A percentile compares a stretch with the other conserved stretches of the same genome.
Evolutionary conservation across 1,140 invertebrate species (phyloP).

Genomic region (Neodiprion virginianus): DNA sequence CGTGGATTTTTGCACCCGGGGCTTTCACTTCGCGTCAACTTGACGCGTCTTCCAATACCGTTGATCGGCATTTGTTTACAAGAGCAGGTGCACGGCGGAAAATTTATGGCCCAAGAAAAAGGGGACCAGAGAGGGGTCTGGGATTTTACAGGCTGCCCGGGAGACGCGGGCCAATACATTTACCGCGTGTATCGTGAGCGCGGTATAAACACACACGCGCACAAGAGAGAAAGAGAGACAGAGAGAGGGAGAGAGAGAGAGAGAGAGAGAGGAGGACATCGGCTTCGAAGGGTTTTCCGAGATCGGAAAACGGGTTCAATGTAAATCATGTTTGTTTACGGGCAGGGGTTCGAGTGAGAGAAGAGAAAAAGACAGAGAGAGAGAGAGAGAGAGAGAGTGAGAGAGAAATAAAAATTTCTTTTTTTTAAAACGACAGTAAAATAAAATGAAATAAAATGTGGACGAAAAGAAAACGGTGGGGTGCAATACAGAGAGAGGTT

Average conservation of each 20-base stretch:
- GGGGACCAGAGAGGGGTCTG: not conserved
- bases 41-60: not conserved
- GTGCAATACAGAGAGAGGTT: too few species aligned
- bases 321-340: slow-evolving; percentile 5
- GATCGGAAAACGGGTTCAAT: not conserved
- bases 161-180: not conserved
- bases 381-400: not conserved
- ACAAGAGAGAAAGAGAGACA: slow-evolving; percentile 21
- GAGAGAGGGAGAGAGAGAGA: slow-evolving; percentile 36
- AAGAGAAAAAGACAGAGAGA: not conserved
- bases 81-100: not conserved
- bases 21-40: not conserved
- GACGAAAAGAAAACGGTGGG: too few species aligned
- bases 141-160: slow-evolving; percentile 3
- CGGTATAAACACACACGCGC: slow-evolving; percentile 8
- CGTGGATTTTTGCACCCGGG: too few species aligned
- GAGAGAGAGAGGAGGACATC: slow-evolving; percentile 13
- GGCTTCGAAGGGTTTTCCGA: slow-evolving; percentile 21
- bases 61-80: not conserved
- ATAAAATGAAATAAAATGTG: too few species aligned
- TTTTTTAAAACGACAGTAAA: not conserved
- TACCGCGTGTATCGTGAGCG: not conserved
- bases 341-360: not conserved
- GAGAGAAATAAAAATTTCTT: too few species aligned
- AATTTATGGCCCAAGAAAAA: not conserved